Evolutionary conservation across 2,113 vertebrate genomes (phyloP).

Genomic region (Festucalex cinctus): DNA sequence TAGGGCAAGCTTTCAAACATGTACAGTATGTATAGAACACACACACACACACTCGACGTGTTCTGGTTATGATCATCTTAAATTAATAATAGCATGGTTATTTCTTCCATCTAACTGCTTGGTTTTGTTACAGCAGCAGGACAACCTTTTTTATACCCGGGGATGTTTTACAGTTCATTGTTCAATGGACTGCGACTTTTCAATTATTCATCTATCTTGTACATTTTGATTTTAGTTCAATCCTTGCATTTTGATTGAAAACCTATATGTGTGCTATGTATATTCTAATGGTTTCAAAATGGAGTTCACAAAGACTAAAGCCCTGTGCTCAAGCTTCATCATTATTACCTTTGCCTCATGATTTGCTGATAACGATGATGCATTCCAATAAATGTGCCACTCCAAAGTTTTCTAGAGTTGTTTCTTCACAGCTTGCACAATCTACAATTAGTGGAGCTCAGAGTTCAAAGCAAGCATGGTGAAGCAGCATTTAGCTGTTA

Average conservation of each 20-base stretch:
- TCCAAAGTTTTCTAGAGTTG: too few relatives aligned
- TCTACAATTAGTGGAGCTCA: too few relatives aligned
- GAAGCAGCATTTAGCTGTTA: too few relatives aligned
- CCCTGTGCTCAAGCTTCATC: background rate
- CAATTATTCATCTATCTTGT: background rate
- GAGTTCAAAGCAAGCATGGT: too few relatives aligned
- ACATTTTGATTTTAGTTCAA: background rate
- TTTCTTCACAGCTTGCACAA: too few relatives aligned
- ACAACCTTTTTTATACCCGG: constrained; percentile 31
- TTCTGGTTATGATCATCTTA: constrained; percentile 40
- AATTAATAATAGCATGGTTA: constrained; percentile 55
- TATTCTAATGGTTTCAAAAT: background rate
- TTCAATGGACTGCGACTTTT: background rate
- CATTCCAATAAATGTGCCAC: too few relatives aligned
- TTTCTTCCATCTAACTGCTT: constrained; percentile 44
- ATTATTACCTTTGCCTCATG: background rate
- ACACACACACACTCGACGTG: constrained; percentile 24
- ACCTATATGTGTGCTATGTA: background rate
- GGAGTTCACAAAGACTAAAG: background rate
- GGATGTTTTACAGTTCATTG: background rate
- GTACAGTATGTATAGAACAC: constrained; percentile 3
- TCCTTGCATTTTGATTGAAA: background rate
- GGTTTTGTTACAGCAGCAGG: constrained; percentile 32
- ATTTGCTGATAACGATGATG: background rate
- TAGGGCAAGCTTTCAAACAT: constrained; percentile 30